A percentile compares a stretch with the other conserved stretches of the same genome.
phyloP scores from a whole-genome alignment of 53 echinoderm and acorn worm species.

The Zoroaster sp. region DNA sequence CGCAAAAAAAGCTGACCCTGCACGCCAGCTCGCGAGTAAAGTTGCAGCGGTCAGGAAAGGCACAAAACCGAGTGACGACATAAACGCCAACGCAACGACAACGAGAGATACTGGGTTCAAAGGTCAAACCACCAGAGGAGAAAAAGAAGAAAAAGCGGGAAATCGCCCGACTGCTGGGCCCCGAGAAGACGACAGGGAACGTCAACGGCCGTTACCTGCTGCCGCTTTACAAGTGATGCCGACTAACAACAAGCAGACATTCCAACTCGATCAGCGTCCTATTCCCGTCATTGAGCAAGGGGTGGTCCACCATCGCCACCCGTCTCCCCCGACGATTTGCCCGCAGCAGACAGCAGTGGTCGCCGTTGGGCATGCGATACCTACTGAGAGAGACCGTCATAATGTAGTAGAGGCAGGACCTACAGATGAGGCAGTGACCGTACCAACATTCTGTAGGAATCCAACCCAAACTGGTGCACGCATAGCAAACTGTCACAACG shows the following conservation, averaged over 20 bases:
- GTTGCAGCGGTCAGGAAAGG: not conserved
- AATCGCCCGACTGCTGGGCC: too few species aligned
- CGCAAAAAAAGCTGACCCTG: not conserved
- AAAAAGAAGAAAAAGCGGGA: not conserved
- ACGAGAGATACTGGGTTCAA: not conserved
- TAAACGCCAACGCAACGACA: too few species aligned
- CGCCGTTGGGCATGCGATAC: not conserved
- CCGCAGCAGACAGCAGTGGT: not conserved
- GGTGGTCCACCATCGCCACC: slow-evolving; percentile 34
- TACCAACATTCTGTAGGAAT: not conserved
- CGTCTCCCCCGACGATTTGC: not conserved
- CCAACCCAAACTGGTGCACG: not conserved
- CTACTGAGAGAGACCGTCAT: not conserved
- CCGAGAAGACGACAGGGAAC: not conserved
- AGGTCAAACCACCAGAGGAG: not conserved
- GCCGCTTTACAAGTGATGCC: not conserved
- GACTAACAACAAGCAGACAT: not conserved
- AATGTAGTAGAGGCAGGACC: not conserved
- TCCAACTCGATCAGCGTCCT: slow-evolving; percentile 11
- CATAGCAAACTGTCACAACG: not conserved
- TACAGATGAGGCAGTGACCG: not conserved
- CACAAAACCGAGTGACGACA: not conserved
- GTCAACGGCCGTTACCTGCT: not conserved
- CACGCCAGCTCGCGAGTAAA: not conserved
- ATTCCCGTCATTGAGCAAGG: slow-evolving; percentile 51